These are phyloP conservation scores for Camponotus floridanus DNA, from an alignment of 1,140 invertebrate species.

Conservation along the genomic window DNA sequence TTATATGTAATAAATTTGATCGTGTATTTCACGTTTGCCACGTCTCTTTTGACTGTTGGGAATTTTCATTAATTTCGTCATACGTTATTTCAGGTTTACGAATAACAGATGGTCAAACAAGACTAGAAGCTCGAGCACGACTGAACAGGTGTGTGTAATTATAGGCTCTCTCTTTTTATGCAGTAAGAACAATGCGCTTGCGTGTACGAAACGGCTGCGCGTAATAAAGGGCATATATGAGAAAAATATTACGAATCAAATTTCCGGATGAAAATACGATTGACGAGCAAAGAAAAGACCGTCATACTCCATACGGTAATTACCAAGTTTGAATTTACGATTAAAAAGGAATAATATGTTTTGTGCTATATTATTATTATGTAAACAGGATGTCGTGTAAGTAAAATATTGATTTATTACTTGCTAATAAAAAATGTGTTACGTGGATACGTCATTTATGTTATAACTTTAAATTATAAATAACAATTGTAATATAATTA, in stretches of 20 bases:
- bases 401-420: conserved; percentile 8
- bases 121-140: conserved; percentile 19
- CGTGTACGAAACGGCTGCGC: conserved; percentile 33
- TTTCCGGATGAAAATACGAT: background rate
- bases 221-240: background rate
- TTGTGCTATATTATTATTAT: background rate
- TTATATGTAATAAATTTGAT: background rate
- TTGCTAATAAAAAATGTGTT: background rate
- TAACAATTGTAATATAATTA: background rate
- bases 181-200: conserved; percentile 8
- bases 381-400: background rate
- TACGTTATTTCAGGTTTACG: background rate
- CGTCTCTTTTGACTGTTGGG: background rate
- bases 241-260: background rate
- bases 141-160: conserved; percentile 14
- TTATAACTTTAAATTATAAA: background rate
- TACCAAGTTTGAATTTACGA: background rate
- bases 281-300: no score
- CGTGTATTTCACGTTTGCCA: background rate
- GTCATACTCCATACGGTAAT: no score
- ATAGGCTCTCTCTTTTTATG: background rate
- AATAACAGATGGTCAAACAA: background rate
- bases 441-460: background rate
- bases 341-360: background rate
- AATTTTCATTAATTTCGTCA: background rate